Conservation (phyloP, 2,888 invertebrate genomes). For the Neoscelio sp. region DNA sequence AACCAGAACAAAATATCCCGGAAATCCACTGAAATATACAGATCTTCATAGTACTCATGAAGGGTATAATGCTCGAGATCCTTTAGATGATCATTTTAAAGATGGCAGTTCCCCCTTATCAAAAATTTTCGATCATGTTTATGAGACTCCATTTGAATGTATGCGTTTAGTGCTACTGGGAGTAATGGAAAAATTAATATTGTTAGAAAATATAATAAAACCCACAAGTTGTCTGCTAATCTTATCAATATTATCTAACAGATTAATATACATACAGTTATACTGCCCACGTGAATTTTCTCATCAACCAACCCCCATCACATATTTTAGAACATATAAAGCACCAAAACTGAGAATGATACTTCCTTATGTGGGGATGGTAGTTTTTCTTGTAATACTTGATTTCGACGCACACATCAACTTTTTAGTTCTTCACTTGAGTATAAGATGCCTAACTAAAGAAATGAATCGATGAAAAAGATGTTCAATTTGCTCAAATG, state of each 20-base stretch:
- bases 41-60: too few species aligned
- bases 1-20: too few species aligned
- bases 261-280: not conserved
- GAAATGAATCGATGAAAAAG: slow-evolving; percentile 12
- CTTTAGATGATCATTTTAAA: slow-evolving; percentile 21
- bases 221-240: slow-evolving; percentile 2
- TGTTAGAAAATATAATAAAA: slow-evolving; percentile 10
- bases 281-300: slow-evolving; percentile 42
- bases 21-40: too few species aligned
- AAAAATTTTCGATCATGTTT: slow-evolving; percentile 22
- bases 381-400: slow-evolving; percentile 67
- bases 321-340: slow-evolving; percentile 66
- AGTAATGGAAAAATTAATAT: slow-evolving; percentile 6
- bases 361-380: slow-evolving; percentile 71
- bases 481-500: slow-evolving; percentile 43
- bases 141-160: slow-evolving; percentile 24
- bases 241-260: slow-evolving; percentile 5
- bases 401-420: slow-evolving; percentile 62
- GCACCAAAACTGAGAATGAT: slow-evolving; percentile 72
- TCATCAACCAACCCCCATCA: not conserved
- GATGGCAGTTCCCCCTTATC: not conserved
- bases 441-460: slow-evolving; percentile 68
- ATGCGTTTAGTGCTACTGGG: slow-evolving; percentile 31
- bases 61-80: slow-evolving; percentile 7
- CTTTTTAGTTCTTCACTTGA: slow-evolving; percentile 69